Conservation (phyloP, 1,140 invertebrate genomes). For the Drosophila navojoa region DNA sequence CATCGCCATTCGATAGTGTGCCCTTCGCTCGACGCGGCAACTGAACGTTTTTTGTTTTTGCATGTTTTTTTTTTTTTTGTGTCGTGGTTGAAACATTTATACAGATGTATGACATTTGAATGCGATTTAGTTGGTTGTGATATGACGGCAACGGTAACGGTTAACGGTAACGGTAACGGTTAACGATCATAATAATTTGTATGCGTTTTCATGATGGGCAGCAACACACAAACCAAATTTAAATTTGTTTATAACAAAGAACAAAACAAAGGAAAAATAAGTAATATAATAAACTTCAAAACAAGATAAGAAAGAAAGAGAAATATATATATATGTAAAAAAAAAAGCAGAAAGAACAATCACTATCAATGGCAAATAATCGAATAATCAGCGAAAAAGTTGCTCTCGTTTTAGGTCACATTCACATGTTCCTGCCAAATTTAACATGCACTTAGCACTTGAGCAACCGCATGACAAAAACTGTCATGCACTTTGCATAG, state of each 20-base stretch:
- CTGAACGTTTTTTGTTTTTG: conserved; percentile 35
- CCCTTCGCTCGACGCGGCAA: conserved; percentile 50
- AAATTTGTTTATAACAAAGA: conserved; percentile 42
- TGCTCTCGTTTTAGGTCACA: too few species aligned
- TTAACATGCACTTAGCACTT: neutral
- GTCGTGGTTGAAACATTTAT: conserved; percentile 61
- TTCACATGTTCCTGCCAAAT: too few species aligned
- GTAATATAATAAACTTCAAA: conserved; percentile 11
- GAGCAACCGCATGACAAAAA: neutral
- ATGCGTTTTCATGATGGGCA: conserved; percentile 42
- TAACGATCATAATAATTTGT: conserved; percentile 37
- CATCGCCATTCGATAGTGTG: conserved; percentile 26
- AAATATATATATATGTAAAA: neutral
- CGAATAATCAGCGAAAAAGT: too few species aligned
- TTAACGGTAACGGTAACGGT: conserved; percentile 31
- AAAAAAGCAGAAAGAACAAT: neutral
- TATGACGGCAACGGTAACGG: conserved; percentile 38
- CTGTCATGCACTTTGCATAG: too few species aligned
- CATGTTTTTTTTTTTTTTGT: conserved; percentile 32
- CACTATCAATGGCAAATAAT: too few species aligned
- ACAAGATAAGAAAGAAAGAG: conserved; percentile 8
- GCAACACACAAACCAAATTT: conserved; percentile 35
- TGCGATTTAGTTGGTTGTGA: conserved; percentile 36
- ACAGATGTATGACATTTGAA: conserved; percentile 55
- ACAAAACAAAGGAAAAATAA: conserved; percentile 49